Evolutionary conservation across 1,140 invertebrate genomes (phyloP).

Genomic region (Laodelphax striatellus): DNA sequence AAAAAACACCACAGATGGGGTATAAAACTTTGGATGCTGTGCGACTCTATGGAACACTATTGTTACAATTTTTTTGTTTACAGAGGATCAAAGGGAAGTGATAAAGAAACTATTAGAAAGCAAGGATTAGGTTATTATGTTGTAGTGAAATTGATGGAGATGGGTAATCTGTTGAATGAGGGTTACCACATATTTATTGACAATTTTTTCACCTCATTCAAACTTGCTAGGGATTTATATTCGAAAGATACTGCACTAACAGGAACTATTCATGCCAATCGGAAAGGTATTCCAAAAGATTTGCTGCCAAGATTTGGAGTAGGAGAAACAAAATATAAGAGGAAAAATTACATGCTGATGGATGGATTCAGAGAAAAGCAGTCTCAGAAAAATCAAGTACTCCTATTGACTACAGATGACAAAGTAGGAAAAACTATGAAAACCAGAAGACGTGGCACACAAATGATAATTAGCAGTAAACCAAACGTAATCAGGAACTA

Average conservation of each 20-base stretch:
- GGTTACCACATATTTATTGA: constrained; percentile 2
- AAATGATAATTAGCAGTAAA: constrained; percentile 4
- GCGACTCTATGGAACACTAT: constrained; percentile 3
- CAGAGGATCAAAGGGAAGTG: neutral
- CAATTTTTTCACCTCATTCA: constrained; percentile 3
- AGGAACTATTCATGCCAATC: neutral
- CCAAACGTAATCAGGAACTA: constrained; percentile 12
- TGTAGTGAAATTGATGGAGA: neutral
- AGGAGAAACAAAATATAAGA: constrained; percentile 8
- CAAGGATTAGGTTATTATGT: neutral
- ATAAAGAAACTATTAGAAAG: neutral
- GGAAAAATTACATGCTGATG: neutral
- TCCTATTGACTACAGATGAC: constrained; percentile 10
- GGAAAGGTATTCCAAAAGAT: constrained; percentile 1
- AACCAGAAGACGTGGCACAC: neutral
- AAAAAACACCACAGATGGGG: constrained; percentile 18
- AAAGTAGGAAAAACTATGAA: constrained; percentile 1
- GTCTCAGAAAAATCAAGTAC: constrained; percentile 11
- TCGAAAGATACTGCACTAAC: neutral
- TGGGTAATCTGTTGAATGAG: neutral
- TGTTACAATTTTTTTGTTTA: constrained; percentile 11
- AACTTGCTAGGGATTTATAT: constrained; percentile 1
- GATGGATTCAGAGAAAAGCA: constrained; percentile 9
- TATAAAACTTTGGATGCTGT: constrained; percentile 15
- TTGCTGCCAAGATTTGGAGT: neutral